phyloP scores from a whole-genome alignment of 2,797 vertebrate genomes.

The Melanotaenia nigrans region DNA sequence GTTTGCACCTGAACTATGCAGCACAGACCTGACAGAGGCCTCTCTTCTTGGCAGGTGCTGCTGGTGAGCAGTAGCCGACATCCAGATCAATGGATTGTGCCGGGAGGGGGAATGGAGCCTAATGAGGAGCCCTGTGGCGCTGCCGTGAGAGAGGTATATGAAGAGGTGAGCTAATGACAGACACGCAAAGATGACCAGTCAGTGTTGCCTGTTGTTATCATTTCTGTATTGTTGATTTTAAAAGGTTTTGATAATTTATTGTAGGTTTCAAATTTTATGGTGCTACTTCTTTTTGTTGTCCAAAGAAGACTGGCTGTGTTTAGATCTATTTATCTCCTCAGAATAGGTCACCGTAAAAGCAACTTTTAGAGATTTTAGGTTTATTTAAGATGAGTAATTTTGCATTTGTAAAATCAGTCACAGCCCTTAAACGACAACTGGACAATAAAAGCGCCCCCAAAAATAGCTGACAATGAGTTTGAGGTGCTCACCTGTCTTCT shows the following conservation, averaged over 20 bases:
- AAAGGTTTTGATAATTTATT: no score
- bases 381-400: no score
- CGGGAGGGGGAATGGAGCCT: slow-evolving; percentile 97
- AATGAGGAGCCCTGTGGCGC: slow-evolving; percentile 94
- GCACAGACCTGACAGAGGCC: slow-evolving; percentile 32
- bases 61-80: slow-evolving; percentile 97
- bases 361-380: neutral
- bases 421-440: no score
- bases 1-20: slow-evolving; percentile 16
- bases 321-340: neutral
- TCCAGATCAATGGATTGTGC: slow-evolving; percentile 98
- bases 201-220: neutral
- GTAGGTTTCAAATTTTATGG: no score
- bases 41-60: slow-evolving; percentile 85
- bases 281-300: no score
- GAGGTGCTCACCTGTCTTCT: no score
- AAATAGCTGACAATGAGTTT: no score
- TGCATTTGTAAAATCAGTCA: no score
- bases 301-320: no score
- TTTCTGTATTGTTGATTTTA: neutral
- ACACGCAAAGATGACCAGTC: neutral
- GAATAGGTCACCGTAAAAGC: neutral
- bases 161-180: slow-evolving; percentile 86
- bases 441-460: no score
- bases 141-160: slow-evolving; percentile 94